Conservation (phyloP, 1,140 invertebrate genomes). For the Papilio xuthus region DNA sequence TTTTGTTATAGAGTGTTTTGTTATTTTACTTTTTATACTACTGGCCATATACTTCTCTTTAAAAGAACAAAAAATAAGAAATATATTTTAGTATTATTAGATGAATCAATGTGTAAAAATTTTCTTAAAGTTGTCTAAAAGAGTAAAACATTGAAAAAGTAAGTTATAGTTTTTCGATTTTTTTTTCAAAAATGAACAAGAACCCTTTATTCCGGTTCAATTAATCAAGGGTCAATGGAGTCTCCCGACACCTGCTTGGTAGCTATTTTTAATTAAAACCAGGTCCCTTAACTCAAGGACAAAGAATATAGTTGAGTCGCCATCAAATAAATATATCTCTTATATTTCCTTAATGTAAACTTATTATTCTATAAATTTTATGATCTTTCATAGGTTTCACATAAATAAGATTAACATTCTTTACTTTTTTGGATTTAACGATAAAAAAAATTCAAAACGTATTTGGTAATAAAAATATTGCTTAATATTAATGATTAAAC, state of each 20-base stretch:
- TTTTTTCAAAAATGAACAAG: slow-evolving; percentile 39
- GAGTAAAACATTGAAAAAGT: not conserved
- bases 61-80: too few species aligned
- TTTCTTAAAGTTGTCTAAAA: not conserved
- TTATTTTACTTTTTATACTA: too few species aligned
- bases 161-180: slow-evolving; percentile 4
- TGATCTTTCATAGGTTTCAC: not conserved
- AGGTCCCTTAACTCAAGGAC: slow-evolving; percentile 39
- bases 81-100: not conserved
- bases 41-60: too few species aligned
- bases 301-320: slow-evolving; percentile 3
- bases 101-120: not conserved
- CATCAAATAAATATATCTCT: not conserved
- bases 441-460: too few species aligned
- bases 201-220: slow-evolving; percentile 53
- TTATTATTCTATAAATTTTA: not conserved
- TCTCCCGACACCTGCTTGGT: slow-evolving; percentile 48
- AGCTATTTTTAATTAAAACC: slow-evolving; percentile 59
- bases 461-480: too few species aligned
- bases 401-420: not conserved
- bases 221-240: slow-evolving; percentile 51
- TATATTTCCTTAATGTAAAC: not conserved
- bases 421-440: not conserved
- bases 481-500: too few species aligned
- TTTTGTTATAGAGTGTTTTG: not conserved